phyloP scores from a whole-genome alignment of 2,797 vertebrate genomes.

The Acanthopagrus latus region DNA sequence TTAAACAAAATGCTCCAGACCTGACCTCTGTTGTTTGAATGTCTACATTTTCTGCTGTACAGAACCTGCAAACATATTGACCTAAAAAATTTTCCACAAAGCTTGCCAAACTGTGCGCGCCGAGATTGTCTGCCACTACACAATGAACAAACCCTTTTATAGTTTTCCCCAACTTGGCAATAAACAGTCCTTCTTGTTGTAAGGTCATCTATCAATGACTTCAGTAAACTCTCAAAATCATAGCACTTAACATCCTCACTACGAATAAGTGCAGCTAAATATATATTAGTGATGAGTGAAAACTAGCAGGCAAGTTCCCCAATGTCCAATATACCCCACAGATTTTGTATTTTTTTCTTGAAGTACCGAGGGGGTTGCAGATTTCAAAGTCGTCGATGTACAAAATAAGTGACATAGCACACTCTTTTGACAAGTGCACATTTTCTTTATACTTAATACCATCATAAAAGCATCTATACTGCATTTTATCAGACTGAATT shows the following conservation, averaged over 20 bases:
- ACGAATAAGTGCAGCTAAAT: slow-evolving; percentile 27
- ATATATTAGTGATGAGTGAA: slow-evolving; percentile 16
- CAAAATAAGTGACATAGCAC: slow-evolving; percentile 24
- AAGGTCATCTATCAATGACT: not conserved
- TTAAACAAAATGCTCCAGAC: not conserved
- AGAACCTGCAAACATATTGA: slow-evolving; percentile 19
- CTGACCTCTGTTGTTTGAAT: not conserved
- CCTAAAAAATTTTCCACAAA: slow-evolving; percentile 10
- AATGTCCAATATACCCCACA: slow-evolving; percentile 21
- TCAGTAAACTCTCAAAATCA: not conserved
- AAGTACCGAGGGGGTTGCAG: not conserved
- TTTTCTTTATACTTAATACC: slow-evolving; percentile 8
- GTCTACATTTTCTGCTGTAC: not conserved
- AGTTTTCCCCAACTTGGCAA: slow-evolving; percentile 25
- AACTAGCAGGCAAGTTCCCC: slow-evolving; percentile 2
- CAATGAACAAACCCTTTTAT: slow-evolving; percentile 15
- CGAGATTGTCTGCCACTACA: slow-evolving; percentile 13
- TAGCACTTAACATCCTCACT: slow-evolving; percentile 9
- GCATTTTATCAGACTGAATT: slow-evolving; percentile 4
- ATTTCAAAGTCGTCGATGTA: not conserved
- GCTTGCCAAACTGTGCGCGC: not conserved
- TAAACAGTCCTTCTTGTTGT: slow-evolving; percentile 14
- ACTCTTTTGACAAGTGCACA: not conserved
- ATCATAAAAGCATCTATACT: slow-evolving; percentile 14
- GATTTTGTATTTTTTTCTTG: slow-evolving; percentile 6